Conservation (phyloP, 2,797 vertebrate genomes). For the Spinibarbus caldwelli region DNA sequence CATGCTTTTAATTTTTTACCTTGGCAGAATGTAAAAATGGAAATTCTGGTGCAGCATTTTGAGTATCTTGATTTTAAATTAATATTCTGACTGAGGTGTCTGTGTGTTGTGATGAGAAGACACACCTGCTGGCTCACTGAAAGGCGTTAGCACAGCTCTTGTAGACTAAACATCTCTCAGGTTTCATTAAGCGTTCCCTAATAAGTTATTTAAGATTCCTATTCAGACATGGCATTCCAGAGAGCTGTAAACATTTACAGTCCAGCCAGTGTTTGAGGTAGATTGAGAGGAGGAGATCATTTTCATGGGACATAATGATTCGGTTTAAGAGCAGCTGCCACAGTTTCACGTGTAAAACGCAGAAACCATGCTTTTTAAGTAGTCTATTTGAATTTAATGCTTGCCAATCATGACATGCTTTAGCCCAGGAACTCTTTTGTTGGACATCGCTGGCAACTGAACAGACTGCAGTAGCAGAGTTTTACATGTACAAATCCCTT, state of each 20-base stretch:
- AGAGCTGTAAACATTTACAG: conserved; percentile 60
- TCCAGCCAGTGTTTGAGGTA: conserved; percentile 16
- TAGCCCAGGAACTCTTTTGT: not conserved
- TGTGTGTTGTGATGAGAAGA: conserved; percentile 53
- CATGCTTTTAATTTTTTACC: conserved; percentile 9
- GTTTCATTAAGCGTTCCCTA: conserved; percentile 37
- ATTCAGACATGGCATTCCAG: conserved; percentile 38
- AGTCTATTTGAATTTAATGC: conserved; percentile 6
- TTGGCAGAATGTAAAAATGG: conserved; percentile 3
- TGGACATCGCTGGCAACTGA: not conserved
- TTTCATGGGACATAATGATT: conserved; percentile 34
- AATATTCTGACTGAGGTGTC: conserved; percentile 27
- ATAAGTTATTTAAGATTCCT: conserved; percentile 48
- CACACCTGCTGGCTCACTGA: conserved; percentile 52
- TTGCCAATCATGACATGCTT: not conserved
- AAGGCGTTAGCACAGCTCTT: conserved; percentile 15
- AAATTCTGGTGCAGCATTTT: conserved; percentile 1
- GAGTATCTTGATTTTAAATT: conserved; percentile 19
- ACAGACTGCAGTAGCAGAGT: not conserved
- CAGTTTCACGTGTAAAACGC: conserved; percentile 6
- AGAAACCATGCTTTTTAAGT: conserved; percentile 1
- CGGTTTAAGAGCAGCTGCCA: conserved; percentile 40
- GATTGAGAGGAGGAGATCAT: conserved; percentile 20
- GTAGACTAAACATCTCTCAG: conserved; percentile 57
- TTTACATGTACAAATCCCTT: not conserved